phyloP scores from a whole-genome alignment of 2,888 invertebrate species.

The Punctoribates punctum region DNA sequence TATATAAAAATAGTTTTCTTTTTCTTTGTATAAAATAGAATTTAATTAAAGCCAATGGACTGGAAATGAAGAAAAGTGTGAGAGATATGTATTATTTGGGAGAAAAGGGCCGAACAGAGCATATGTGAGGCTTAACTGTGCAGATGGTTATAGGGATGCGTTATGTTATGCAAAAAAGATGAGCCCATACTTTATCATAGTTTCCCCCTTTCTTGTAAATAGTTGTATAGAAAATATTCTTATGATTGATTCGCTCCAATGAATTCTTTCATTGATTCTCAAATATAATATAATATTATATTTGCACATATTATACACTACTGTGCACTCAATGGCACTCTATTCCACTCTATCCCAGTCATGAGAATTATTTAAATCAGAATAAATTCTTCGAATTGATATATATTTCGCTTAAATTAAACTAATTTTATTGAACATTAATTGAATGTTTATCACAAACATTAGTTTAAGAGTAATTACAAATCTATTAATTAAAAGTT shows the following conservation, averaged over 20 bases:
- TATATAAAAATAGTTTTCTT: not conserved
- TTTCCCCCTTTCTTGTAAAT: conserved; percentile 7
- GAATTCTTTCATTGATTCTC: conserved; percentile 7
- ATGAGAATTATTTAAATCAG: too few relatives aligned
- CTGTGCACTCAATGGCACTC: not conserved
- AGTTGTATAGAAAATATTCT: conserved; percentile 18
- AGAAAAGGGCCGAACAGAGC: not conserved
- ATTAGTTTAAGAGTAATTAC: too few relatives aligned
- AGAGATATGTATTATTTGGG: not conserved
- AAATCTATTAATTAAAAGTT: not conserved
- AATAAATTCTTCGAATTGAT: too few relatives aligned
- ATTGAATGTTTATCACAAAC: too few relatives aligned
- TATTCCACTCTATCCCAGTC: too few relatives aligned
- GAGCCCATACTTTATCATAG: conserved; percentile 28
- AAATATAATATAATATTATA: conserved; percentile 18
- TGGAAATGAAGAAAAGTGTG: not conserved
- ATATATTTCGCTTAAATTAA: too few relatives aligned
- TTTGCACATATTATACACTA: not conserved
- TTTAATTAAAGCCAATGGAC: conserved; percentile 7
- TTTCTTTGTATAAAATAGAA: not conserved
- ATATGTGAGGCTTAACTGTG: not conserved
- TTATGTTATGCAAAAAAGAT: conserved; percentile 31
- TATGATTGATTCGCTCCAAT: conserved; percentile 24
- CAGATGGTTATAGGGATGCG: conserved; percentile 22
- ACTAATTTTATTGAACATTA: too few relatives aligned